These are phyloP conservation scores for Frankliniella fusca DNA, from an alignment of 2,888 invertebrate genomes.

Conservation along the genomic window DNA sequence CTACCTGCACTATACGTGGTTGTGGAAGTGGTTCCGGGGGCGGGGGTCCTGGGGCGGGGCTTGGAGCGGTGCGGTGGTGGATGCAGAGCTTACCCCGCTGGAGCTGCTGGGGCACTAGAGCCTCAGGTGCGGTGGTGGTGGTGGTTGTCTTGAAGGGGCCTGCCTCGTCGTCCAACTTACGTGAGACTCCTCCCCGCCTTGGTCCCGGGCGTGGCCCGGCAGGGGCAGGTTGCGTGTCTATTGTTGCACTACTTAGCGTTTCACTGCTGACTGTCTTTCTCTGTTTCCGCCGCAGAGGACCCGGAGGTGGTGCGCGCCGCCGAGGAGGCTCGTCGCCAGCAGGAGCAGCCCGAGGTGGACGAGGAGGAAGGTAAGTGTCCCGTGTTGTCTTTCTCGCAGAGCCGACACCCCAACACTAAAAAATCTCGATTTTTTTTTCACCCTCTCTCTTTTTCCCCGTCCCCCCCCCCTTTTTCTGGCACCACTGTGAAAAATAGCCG, in stretches of 20 bases:
- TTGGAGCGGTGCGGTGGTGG: neutral
- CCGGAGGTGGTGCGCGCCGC: slow-evolving; percentile 8
- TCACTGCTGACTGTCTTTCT: neutral
- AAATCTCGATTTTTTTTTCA: neutral
- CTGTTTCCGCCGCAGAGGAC: neutral
- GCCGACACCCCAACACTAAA: neutral
- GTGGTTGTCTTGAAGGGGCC: neutral
- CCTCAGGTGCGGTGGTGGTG: neutral
- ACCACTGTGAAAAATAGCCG: no score
- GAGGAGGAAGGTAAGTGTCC: neutral
- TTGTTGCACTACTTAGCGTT: no score
- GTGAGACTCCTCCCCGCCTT: no score
- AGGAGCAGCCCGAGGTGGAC: neutral
- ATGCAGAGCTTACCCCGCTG: neutral
- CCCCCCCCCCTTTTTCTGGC: no score
- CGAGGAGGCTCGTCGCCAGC: neutral
- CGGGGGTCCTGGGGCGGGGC: neutral
- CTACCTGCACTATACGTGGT: neutral
- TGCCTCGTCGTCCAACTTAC: neutral
- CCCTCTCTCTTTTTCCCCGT: neutral
- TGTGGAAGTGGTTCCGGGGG: neutral
- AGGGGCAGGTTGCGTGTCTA: no score
- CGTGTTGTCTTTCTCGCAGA: no score
- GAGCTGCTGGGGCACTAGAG: no score
- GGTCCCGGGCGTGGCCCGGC: neutral